phyloP scores from a whole-genome alignment of 2,797 vertebrate species.

The Acanthurus lineatus region DNA sequence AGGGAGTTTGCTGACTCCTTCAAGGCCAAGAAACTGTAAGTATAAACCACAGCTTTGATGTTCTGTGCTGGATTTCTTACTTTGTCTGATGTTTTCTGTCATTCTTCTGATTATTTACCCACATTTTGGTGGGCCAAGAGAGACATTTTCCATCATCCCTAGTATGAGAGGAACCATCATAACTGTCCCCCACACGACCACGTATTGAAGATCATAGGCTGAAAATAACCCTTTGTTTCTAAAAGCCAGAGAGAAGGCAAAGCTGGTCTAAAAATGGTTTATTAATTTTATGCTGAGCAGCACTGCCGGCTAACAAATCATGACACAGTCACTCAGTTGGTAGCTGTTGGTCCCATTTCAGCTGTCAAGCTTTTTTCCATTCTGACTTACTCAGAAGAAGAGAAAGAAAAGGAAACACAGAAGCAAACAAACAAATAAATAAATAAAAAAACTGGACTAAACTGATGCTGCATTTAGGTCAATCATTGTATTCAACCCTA shows the following conservation, averaged over 20 bases:
- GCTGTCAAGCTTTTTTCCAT: neutral
- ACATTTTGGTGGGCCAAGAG: neutral
- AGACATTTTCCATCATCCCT: neutral
- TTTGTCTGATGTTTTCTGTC: neutral
- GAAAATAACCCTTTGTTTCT: too few relatives aligned
- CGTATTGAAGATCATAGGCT: too few relatives aligned
- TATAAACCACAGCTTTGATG: conserved; percentile 51
- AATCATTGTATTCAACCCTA: conserved; percentile 18
- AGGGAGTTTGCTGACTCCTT: conserved; percentile 92
- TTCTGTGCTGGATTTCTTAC: neutral
- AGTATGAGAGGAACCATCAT: too few relatives aligned
- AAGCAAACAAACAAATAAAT: conserved; percentile 1
- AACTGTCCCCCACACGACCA: too few relatives aligned
- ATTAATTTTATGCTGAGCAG: too few relatives aligned
- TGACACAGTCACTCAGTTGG: too few relatives aligned
- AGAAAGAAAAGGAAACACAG: conserved; percentile 5
- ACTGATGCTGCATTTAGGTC: neutral
- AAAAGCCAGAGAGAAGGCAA: too few relatives aligned
- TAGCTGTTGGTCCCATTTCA: neutral
- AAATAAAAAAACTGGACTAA: conserved; percentile 6
- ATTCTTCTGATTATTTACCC: neutral
- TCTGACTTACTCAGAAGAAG: neutral
- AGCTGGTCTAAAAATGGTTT: too few relatives aligned
- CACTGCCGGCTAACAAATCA: too few relatives aligned
- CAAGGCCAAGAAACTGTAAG: conserved; percentile 96